Conservation (phyloP, 2,888 invertebrate genomes). For the Polyommatus icarus region DNA sequence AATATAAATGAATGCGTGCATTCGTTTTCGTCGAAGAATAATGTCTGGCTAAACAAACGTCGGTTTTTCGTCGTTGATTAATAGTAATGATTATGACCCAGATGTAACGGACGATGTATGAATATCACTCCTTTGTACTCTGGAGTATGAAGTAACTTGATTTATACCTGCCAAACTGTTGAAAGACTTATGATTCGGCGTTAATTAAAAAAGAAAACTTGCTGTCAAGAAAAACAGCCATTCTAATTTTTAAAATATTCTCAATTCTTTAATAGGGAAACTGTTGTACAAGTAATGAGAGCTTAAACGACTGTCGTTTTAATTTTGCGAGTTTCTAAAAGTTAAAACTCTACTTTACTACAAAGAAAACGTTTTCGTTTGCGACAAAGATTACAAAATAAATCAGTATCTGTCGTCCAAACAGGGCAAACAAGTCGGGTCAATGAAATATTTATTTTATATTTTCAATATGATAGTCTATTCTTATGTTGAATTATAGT, state of each 20-base stretch:
- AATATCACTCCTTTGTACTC: constrained; percentile 52
- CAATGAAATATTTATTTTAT: background rate
- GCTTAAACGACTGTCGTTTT: no score
- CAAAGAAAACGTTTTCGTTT: background rate
- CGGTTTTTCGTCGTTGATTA: constrained; percentile 64
- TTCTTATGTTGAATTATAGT: constrained; percentile 24
- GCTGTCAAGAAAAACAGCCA: background rate
- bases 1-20: background rate
- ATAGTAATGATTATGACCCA: constrained; percentile 68
- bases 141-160: constrained; percentile 51
- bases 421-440: background rate
- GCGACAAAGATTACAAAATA: background rate
- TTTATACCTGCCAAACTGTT: constrained; percentile 22
- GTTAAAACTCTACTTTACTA: background rate
- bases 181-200: background rate
- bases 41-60: constrained; percentile 39
- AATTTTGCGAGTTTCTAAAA: background rate
- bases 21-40: constrained; percentile 32
- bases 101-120: constrained; percentile 53
- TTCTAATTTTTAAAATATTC: background rate
- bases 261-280: background rate
- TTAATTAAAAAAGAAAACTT: constrained; percentile 8
- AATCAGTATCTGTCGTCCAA: background rate
- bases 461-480: background rate
- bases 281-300: background rate